phyloP scores from a whole-genome alignment of 2,888 invertebrate species.

The Subacronicta megacephala region DNA sequence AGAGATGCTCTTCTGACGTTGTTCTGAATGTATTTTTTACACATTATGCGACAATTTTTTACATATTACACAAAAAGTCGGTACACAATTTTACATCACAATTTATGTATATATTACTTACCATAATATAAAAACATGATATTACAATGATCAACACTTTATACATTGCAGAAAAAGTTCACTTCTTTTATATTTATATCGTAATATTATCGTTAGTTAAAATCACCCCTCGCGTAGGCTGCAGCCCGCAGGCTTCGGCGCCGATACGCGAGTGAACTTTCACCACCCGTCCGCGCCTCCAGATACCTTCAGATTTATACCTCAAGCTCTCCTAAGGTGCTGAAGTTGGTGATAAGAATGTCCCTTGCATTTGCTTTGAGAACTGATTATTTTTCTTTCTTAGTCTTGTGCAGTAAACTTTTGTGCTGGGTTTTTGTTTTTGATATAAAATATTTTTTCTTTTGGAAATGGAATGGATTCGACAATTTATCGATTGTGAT shows the following conservation, averaged over 20 bases:
- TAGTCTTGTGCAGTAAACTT: neutral
- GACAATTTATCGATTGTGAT: no score
- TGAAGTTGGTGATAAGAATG: constrained; percentile 56
- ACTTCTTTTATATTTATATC: constrained; percentile 19
- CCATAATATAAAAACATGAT: neutral
- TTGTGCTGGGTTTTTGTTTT: neutral
- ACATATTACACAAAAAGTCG: no score
- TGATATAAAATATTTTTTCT: neutral
- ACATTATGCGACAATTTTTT: no score
- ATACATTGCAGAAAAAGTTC: neutral
- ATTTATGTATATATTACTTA: no score
- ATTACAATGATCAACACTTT: neutral
- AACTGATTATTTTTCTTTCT: neutral
- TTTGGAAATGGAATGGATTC: neutral
- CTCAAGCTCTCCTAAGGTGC: constrained; percentile 57
- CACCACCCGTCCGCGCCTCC: constrained; percentile 77
- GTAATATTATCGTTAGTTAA: constrained; percentile 48
- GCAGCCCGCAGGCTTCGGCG: constrained; percentile 71
- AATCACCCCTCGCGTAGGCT: constrained; percentile 67
- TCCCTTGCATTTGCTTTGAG: constrained; percentile 18
- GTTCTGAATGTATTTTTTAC: no score
- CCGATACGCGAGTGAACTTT: constrained; percentile 76
- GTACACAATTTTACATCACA: no score
- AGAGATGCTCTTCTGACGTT: no score
- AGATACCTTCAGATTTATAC: constrained; percentile 75